These are phyloP conservation scores for Trachemys scripta DNA, from an alignment of 2,113 vertebrate species.

Conservation along the genomic window DNA sequence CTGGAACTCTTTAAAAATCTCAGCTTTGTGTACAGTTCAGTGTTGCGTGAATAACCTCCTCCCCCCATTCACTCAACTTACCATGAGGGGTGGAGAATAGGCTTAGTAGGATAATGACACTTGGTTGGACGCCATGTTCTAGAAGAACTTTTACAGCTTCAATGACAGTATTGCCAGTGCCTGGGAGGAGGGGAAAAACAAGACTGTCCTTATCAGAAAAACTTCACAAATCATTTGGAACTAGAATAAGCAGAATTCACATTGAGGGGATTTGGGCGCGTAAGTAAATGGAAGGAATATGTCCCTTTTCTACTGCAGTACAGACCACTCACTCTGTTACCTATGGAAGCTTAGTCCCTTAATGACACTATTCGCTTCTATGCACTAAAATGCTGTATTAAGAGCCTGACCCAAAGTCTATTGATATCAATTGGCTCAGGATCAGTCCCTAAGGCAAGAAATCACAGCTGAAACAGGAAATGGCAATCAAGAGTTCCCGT, in stretches of 20 bases:
- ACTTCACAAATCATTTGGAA: background rate
- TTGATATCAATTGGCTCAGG: background rate
- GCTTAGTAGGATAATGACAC: constrained; percentile 94
- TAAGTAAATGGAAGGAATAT: background rate
- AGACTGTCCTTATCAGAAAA: background rate
- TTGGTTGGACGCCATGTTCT: constrained; percentile 93
- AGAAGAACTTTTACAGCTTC: constrained; percentile 95
- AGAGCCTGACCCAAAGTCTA: background rate
- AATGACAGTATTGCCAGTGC: constrained; percentile 95
- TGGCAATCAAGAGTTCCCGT: background rate
- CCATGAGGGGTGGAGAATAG: constrained; percentile 96
- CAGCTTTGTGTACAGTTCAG: background rate
- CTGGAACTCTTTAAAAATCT: background rate
- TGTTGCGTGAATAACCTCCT: background rate
- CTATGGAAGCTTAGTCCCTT: background rate
- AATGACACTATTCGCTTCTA: background rate
- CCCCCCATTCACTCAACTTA: constrained; percentile 55
- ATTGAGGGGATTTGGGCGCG: background rate
- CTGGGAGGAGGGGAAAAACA: constrained; percentile 60
- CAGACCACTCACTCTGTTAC: background rate
- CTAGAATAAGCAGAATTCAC: background rate
- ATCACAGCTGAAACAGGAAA: constrained; percentile 19
- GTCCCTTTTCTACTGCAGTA: background rate
- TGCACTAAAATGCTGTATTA: background rate
- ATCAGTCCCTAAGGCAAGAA: background rate